Base-by-base conservation (phyloP, 2,888 invertebrate species). In the Coleophora deauratella region DNA sequence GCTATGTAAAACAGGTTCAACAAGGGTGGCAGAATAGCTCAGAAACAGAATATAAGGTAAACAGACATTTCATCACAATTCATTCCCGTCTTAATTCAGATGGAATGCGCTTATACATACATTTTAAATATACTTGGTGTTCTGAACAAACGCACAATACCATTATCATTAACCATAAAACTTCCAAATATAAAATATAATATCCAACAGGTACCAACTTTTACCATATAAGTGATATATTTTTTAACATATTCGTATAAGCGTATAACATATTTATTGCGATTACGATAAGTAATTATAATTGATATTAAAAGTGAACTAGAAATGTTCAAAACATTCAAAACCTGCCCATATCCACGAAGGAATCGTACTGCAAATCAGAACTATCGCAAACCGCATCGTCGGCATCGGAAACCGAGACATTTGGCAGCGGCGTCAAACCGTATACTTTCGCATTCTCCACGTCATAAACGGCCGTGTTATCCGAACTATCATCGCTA, bases 291-390 rank as follows among this genome's bases (percentile, higher is more conserved):
- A 6, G 3, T 21, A 21, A 4, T n/a, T n/a, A n/a, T n/a, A 44
- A n/a, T n/a, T 14, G 35, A 35, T 30, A 12, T 28, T 11, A 32
- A 38, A 11, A 35, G 14, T 38, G 36, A 28, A 41, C 35, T 46
- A 52, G 42, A 43, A 50, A 55, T 45, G 45, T 57, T 50, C 35
- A 54, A 53, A 55, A 54, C 40, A 40, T 54, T 64, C 51, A 86
- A 67, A 86, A 86, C 56, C 84, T 82, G 44, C 86, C 86, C 82
- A 86, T 84, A 62, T 86, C 86, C 61, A 86, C 75, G 60, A 82
- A 82, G 50, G 86, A 86, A 57, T 86, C 86, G 51, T 86, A 86
- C 51, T 86, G 86, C 37, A 82, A 57, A 50, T 86, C 86, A 49
- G 72, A 75, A 54, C 64, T 63, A 50, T 81, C 82, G 44, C 69